phyloP scores from a whole-genome alignment of 2,113 vertebrate species.

The Ictalurus punctatus region DNA sequence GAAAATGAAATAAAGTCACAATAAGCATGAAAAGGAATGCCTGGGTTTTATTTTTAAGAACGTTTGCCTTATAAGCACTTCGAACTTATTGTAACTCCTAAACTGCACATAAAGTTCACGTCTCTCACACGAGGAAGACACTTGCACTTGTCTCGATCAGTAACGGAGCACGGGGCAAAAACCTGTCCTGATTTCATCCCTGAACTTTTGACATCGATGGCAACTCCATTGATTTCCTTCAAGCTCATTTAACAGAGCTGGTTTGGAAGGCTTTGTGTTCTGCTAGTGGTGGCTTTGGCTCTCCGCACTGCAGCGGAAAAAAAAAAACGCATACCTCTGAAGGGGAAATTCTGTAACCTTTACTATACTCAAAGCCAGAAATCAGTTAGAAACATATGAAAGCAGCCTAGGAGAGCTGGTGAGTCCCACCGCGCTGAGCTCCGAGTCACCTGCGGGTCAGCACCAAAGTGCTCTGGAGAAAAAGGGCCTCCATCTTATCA shows the following conservation, averaged over 20 bases:
- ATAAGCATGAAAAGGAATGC: not conserved
- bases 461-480: not conserved
- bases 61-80: not conserved
- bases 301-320: not conserved
- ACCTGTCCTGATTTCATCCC: conserved; percentile 22
- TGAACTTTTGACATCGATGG: conserved; percentile 34
- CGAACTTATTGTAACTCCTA: not conserved
- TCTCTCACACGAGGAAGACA: conserved; percentile 10
- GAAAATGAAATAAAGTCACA: not conserved
- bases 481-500: conserved; percentile 17
- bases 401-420: too few relatives aligned
- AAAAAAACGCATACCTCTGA: not conserved
- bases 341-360: not conserved
- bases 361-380: not conserved
- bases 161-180: conserved; percentile 3
- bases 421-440: not conserved
- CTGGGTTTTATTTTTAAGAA: not conserved
- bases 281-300: not conserved
- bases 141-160: conserved; percentile 29
- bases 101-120: not conserved
- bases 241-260: conserved; percentile 24
- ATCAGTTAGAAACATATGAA: not conserved
- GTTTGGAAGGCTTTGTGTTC: conserved; percentile 11
- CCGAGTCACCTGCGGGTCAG: not conserved
- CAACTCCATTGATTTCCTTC: conserved; percentile 37